Evolutionary conservation across 2,888 invertebrate genomes (phyloP).

Genomic region (Nymphalis c-album): DNA sequence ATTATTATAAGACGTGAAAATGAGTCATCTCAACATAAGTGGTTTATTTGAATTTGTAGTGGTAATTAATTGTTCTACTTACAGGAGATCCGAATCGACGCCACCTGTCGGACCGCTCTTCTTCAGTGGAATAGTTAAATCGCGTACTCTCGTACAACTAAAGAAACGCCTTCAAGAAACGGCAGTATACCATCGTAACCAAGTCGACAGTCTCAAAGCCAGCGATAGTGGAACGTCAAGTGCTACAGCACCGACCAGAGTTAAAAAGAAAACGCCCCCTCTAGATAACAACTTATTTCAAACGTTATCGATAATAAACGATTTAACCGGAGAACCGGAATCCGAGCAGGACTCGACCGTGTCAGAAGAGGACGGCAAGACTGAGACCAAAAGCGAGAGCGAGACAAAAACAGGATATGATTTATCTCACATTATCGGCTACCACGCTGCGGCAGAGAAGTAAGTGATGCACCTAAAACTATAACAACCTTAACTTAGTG

Average conservation of each 20-base stretch:
- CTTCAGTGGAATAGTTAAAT: conserved; percentile 71
- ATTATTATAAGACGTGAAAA: no score
- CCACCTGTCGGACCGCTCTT: conserved; percentile 69
- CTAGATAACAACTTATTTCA: conserved; percentile 50
- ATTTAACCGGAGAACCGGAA: conserved; percentile 54
- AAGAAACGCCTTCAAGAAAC: conserved; percentile 62
- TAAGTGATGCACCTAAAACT: conserved; percentile 43
- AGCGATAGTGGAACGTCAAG: conserved; percentile 24
- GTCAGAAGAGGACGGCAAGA: conserved; percentile 38
- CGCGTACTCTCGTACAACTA: conserved; percentile 59
- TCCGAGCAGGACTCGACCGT: conserved; percentile 46
- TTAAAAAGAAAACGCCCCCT: conserved; percentile 20
- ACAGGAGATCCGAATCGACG: conserved; percentile 46
- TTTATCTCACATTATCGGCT: conserved; percentile 49
- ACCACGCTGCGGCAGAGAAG: conserved; percentile 65
- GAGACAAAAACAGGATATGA: conserved; percentile 42
- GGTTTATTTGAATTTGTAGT: no score
- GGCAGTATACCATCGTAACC: conserved; percentile 55
- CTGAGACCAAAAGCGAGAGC: conserved; percentile 36
- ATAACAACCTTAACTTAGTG: no score
- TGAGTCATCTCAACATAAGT: no score
- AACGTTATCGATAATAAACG: conserved; percentile 50
- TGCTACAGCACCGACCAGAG: neutral
- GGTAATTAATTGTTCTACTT: neutral
- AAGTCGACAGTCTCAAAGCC: conserved; percentile 47